These are phyloP conservation scores for Cephalopachus bancanus DNA, from an alignment of 2,797 vertebrate genomes.

Conservation along the genomic window DNA sequence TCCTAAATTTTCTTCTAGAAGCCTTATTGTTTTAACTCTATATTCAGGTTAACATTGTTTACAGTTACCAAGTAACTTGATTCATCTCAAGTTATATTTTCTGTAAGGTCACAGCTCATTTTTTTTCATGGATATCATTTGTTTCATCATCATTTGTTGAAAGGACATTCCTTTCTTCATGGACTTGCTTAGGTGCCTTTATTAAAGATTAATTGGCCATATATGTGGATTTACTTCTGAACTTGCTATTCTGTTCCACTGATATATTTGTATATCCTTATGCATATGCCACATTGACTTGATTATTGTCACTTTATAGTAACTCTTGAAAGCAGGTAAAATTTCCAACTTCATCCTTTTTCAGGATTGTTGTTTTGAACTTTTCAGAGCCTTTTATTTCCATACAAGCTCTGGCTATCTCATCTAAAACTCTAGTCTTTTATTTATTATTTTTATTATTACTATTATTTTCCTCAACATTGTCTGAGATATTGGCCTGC, in stretches of 20 bases:
- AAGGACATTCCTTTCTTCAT: not conserved
- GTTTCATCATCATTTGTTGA: not conserved
- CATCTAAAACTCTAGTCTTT: not conserved
- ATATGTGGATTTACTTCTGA: not conserved
- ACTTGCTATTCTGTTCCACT: not conserved
- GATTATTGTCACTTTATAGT: not conserved
- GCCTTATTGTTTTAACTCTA: constrained; percentile 19
- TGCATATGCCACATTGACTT: not conserved
- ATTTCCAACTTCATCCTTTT: constrained; percentile 21
- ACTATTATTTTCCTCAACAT: not conserved
- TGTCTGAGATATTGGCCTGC: not conserved
- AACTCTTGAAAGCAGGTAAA: not conserved
- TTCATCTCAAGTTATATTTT: constrained; percentile 44
- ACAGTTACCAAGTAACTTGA: not conserved
- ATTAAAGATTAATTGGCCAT: not conserved
- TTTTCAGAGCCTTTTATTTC: not conserved
- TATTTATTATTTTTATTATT: not conserved
- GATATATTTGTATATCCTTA: not conserved
- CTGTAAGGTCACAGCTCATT: not conserved
- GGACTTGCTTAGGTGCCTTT: constrained; percentile 1
- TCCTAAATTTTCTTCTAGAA: not conserved
- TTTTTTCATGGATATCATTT: not conserved
- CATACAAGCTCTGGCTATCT: not conserved
- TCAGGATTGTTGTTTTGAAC: not conserved
- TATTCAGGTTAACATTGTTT: not conserved